These are phyloP conservation scores for Hydrochoerus hydrochaeris DNA, from an alignment of 2,113 vertebrate genomes.

Conservation along the genomic window DNA sequence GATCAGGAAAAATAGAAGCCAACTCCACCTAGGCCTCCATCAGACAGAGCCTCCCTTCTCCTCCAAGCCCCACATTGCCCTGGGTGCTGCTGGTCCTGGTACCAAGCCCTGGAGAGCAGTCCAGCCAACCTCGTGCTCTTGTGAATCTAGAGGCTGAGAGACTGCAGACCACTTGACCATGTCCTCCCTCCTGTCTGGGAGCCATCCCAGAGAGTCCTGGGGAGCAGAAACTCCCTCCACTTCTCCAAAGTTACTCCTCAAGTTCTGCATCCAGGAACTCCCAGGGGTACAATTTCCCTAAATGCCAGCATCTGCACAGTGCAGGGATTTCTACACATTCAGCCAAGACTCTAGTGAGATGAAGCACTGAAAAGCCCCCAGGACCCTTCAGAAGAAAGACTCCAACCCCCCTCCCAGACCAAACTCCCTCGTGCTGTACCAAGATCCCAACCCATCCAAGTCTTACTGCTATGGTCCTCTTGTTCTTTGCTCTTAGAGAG, in stretches of 20 bases:
- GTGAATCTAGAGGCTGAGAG: neutral
- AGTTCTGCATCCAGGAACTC: neutral
- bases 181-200: neutral
- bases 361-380: neutral
- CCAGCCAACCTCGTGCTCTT: neutral
- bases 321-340: fast-evolving
- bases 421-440: neutral
- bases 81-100: neutral
- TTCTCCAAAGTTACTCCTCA: neutral
- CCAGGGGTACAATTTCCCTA: fast-evolving
- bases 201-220: fast-evolving
- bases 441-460: neutral
- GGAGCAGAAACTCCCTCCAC: neutral
- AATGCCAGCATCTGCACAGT: fast-evolving
- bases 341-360: neutral
- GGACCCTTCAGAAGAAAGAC: neutral
- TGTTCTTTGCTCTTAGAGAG: neutral
- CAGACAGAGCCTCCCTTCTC: neutral
- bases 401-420: neutral
- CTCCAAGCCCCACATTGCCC: too few species aligned
- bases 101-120: neutral
- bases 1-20: neutral
- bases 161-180: neutral
- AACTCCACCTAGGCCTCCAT: neutral
- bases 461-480: neutral